Conservation (phyloP, 1,140 invertebrate species). For the Leptinotarsa lineolata region DNA sequence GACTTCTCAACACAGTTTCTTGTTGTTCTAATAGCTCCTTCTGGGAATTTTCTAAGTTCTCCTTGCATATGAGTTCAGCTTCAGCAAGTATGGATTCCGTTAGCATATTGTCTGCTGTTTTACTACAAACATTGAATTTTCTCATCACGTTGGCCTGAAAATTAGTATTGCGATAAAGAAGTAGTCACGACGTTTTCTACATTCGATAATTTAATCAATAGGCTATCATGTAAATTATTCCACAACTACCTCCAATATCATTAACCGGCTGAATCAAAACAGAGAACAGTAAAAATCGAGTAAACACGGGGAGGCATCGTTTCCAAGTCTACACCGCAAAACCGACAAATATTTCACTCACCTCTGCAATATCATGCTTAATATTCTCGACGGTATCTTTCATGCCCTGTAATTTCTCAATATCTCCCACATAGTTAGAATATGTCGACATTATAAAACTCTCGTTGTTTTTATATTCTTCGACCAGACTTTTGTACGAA, state of each 20-base stretch:
- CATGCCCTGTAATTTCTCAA: constrained; percentile 26
- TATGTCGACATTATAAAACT: constrained; percentile 22
- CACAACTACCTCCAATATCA: too few species aligned
- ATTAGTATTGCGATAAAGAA: neutral
- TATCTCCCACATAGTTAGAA: constrained; percentile 24
- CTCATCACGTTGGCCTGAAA: constrained; percentile 36
- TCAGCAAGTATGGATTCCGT: constrained; percentile 5
- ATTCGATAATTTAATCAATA: too few species aligned
- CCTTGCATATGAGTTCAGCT: constrained; percentile 35
- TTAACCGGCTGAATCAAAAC: too few species aligned
- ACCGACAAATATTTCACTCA: neutral
- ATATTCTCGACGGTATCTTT: constrained; percentile 28
- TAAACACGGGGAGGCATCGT: too few species aligned
- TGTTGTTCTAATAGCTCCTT: constrained; percentile 39
- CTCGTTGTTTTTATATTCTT: constrained; percentile 37
- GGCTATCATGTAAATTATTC: too few species aligned
- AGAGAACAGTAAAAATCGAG: too few species aligned
- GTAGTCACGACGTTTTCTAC: neutral
- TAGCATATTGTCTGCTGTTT: constrained; percentile 29
- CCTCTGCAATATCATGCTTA: constrained; percentile 29
- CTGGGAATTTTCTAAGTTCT: constrained; percentile 29
- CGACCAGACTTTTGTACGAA: constrained; percentile 29
- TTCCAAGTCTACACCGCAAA: too few species aligned
- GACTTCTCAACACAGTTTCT: constrained; percentile 41
- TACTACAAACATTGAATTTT: constrained; percentile 29